phyloP scores from a whole-genome alignment of 53 echinoderm and acorn worm species.

The Mesocentrotus franciscanus region DNA sequence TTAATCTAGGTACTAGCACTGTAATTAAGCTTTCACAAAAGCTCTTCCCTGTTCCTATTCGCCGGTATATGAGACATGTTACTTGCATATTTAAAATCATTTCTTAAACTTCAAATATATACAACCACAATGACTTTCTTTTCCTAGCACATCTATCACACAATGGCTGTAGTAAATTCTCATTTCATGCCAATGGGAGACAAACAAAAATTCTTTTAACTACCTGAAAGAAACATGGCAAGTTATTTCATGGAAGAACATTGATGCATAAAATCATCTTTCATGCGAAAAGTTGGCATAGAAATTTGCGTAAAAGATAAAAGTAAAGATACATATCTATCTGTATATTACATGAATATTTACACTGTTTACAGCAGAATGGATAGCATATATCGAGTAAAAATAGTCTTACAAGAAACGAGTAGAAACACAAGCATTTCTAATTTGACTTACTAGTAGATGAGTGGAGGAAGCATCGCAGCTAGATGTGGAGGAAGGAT shows the following conservation, averaged over 20 bases:
- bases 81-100: slow-evolving; percentile 14
- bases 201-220: not conserved
- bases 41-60: not conserved
- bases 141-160: not conserved
- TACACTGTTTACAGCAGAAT: slow-evolving; percentile 49
- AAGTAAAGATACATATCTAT: slow-evolving; percentile 41
- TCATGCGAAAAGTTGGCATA: slow-evolving; percentile 53
- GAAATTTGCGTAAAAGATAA: slow-evolving; percentile 43
- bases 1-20: not conserved
- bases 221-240: slow-evolving; percentile 65
- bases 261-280: slow-evolving; percentile 44
- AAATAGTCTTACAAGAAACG: not conserved
- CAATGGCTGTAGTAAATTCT: not conserved
- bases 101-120: slow-evolving; percentile 21
- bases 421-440: not conserved
- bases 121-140: not conserved
- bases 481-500: not conserved
- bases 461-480: not conserved
- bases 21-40: not conserved
- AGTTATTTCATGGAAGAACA: slow-evolving; percentile 63
- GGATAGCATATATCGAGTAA: not conserved
- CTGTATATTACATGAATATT: slow-evolving; percentile 1
- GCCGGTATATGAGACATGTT: not conserved
- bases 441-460: not conserved
- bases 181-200: slow-evolving; percentile 9